Percentiles rank a stretch among this genome's conserved stretches.
These are phyloP conservation scores for Notodonta dromedarius DNA, from an alignment of 2,888 invertebrate genomes.

Conservation along the genomic window DNA sequence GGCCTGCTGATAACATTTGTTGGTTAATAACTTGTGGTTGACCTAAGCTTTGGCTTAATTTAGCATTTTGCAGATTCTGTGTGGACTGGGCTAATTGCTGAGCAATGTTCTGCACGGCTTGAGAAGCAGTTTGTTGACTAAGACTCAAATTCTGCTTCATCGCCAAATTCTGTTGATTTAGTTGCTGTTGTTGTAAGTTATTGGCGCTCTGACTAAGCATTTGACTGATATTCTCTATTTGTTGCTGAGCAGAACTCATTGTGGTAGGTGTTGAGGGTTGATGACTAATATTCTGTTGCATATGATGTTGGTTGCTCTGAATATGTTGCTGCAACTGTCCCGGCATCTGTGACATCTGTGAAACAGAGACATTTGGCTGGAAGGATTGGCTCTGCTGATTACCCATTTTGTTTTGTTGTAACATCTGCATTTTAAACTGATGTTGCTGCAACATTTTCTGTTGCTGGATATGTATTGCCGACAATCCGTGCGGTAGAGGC, in stretches of 20 bases:
- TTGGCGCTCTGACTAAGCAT: slow-evolving; percentile 80
- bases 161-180: slow-evolving; percentile 73
- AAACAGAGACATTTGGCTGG: slow-evolving; percentile 71
- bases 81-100: slow-evolving; percentile 77
- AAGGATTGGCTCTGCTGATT: slow-evolving; percentile 64
- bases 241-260: slow-evolving; percentile 85
- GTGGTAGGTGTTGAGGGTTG: slow-evolving; percentile 55
- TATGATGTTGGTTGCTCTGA: slow-evolving; percentile 68
- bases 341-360: slow-evolving; percentile 73
- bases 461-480: slow-evolving; percentile 79
- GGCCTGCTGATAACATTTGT: slow-evolving; percentile 79
- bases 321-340: slow-evolving; percentile 75
- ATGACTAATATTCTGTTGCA: slow-evolving; percentile 72
- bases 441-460: slow-evolving; percentile 85
- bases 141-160: slow-evolving; percentile 75
- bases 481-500: slow-evolving; percentile 73
- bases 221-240: slow-evolving; percentile 86
- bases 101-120: slow-evolving; percentile 77
- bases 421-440: slow-evolving; percentile 81
- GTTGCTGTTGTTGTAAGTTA: slow-evolving; percentile 74
- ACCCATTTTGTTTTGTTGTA: slow-evolving; percentile 63
- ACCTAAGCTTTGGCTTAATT: slow-evolving; percentile 71
- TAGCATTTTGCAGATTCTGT: slow-evolving; percentile 77
- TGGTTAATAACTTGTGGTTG: slow-evolving; percentile 75
- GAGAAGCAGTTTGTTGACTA: slow-evolving; percentile 72